Conservation (phyloP, 2,797 vertebrate genomes). For the Thalassophryne amazonica region DNA sequence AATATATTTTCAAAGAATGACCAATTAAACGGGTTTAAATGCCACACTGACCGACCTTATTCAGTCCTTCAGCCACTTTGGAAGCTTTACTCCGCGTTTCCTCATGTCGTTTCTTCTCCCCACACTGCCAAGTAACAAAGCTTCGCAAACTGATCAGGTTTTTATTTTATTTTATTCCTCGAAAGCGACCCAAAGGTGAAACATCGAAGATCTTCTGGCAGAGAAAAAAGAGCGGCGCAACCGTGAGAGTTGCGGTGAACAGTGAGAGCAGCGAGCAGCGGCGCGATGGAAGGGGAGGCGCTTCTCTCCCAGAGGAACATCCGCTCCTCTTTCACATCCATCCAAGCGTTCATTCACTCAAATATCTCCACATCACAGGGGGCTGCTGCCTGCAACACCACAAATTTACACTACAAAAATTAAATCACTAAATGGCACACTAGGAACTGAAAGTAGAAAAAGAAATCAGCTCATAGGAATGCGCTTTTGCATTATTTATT, state of each 20-base stretch:
- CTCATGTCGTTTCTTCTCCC: slow-evolving; percentile 51
- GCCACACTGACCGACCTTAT: slow-evolving; percentile 37
- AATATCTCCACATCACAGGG: slow-evolving; percentile 47
- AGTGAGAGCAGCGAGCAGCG: slow-evolving; percentile 48
- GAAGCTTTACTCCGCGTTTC: slow-evolving; percentile 51
- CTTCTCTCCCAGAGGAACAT: slow-evolving; percentile 58
- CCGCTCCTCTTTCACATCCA: slow-evolving; percentile 46
- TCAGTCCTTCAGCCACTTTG: slow-evolving; percentile 63
- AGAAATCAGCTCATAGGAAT: slow-evolving; percentile 16
- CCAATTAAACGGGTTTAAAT: slow-evolving; percentile 14
- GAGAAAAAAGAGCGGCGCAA: slow-evolving; percentile 10
- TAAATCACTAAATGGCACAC: background rate
- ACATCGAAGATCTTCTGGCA: background rate
- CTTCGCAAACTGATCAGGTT: background rate
- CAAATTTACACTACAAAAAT: background rate
- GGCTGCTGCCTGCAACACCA: slow-evolving; percentile 38
- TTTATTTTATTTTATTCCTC: slow-evolving; percentile 11
- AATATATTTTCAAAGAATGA: slow-evolving; percentile 14
- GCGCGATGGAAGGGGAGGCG: slow-evolving; percentile 78
- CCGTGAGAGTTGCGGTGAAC: slow-evolving; percentile 32
- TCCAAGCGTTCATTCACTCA: slow-evolving; percentile 61
- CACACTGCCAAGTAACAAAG: slow-evolving; percentile 3
- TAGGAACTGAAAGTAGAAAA: background rate
- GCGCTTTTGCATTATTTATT: slow-evolving; percentile 56
- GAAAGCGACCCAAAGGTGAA: background rate